These are phyloP conservation scores for Coenonympha arcania DNA, from an alignment of 2,888 invertebrate genomes.

Conservation along the genomic window DNA sequence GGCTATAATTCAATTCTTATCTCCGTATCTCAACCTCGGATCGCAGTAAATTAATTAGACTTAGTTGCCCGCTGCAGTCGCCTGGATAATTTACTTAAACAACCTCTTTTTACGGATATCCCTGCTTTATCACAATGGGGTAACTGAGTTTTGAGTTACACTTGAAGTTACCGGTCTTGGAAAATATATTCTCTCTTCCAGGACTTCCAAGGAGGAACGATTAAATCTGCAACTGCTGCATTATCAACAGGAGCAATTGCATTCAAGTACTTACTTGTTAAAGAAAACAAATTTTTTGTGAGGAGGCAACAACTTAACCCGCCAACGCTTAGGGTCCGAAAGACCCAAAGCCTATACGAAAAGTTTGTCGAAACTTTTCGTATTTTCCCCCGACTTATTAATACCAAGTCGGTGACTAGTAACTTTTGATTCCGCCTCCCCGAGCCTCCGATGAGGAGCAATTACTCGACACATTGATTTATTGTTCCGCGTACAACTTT, in stretches of 20 bases:
- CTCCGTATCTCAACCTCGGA: slow-evolving; percentile 40
- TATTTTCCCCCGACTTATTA: slow-evolving; percentile 46
- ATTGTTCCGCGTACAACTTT: slow-evolving; percentile 57
- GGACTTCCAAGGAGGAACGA: no score
- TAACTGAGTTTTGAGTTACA: slow-evolving; percentile 25
- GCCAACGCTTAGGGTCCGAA: neutral
- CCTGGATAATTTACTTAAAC: slow-evolving; percentile 45
- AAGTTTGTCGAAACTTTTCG: slow-evolving; percentile 11
- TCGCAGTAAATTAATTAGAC: slow-evolving; percentile 42
- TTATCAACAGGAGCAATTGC: no score
- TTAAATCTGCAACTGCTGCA: no score
- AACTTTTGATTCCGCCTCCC: slow-evolving; percentile 62
- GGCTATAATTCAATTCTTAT: slow-evolving; percentile 45
- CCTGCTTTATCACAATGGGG: slow-evolving; percentile 28
- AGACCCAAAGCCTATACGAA: slow-evolving; percentile 13
- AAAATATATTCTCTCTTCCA: no score
- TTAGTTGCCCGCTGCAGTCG: slow-evolving; percentile 38
- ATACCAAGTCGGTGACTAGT: slow-evolving; percentile 65
- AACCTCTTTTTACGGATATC: slow-evolving; percentile 35
- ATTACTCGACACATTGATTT: slow-evolving; percentile 73
- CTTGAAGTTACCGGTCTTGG: slow-evolving; percentile 1
- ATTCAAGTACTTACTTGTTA: no score
- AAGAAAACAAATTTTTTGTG: no score
- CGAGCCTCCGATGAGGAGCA: slow-evolving; percentile 56
- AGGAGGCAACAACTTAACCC: no score